Base-by-base conservation (phyloP, 2,888 invertebrate genomes). In the Allacma fusca region DNA sequence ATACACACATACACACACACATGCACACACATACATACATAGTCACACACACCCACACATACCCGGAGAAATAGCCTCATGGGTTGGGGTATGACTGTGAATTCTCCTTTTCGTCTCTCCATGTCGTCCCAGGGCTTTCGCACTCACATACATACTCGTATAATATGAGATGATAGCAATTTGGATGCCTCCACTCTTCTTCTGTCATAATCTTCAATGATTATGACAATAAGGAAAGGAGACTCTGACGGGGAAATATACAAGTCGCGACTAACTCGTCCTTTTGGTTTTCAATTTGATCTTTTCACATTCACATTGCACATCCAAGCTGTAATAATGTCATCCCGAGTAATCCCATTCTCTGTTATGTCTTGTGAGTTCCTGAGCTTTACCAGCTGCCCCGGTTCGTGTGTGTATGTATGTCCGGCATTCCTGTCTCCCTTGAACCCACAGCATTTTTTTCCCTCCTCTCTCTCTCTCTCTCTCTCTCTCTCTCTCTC, bases 241-340 rank as follows among this genome's bases (percentile, higher is more conserved):
- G 64, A 74, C 59, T 34, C 59, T 62, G 73, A 29, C 29, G 57
- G 50, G 34, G 65, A 62, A 76, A 70, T 21, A 50, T 68, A 75
- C 44, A 50, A 68, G 44, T 75, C 34, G 19, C 65, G 68, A 75
- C 68, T 34, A 62, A 62, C 71, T 72, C 72, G 77, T 71, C 43
- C 77, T 71, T 77, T 77, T 71, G 77, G 72, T 77, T 77, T 77
- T 77, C 77, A 77, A 77, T 77, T 77, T 72, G 77, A 77, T 77
- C 77, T 72, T 65, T 77, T 72, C 71, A 71, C 77, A 77, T 77
- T 77, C 65, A 72, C 62, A 34, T 62, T 40, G 71, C 70, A 59
- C 62, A 72, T 77, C 77, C 62, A 65, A 59, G 70, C 59, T 67
- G 77, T 72, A 77, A 77, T 77, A 77, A 77, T 70, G 72, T 71